A percentile compares a stretch with the other conserved stretches of the same genome.
Conservation (phyloP, 2,888 invertebrate species). For the Cantharis lateralis region DNA sequence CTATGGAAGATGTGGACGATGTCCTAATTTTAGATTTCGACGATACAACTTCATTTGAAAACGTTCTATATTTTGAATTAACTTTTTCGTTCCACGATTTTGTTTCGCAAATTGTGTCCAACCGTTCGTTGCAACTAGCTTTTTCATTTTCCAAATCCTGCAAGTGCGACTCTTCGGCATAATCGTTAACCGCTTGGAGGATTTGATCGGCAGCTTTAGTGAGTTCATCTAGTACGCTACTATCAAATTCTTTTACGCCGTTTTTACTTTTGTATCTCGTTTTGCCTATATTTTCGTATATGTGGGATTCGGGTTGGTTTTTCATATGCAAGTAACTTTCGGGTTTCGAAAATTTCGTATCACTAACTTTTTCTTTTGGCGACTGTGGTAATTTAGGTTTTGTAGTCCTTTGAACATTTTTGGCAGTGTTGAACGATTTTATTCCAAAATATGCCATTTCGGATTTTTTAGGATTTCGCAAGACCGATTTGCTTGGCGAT, state of each 20-base stretch:
- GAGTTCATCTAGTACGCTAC: conserved; percentile 60
- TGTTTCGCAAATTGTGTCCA: conserved; percentile 56
- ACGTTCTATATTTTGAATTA: conserved; percentile 34
- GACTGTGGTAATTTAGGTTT: neutral
- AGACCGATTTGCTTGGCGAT: conserved; percentile 37
- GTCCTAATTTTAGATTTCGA: conserved; percentile 44
- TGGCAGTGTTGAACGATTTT: conserved; percentile 40
- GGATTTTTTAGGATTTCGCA: conserved; percentile 52
- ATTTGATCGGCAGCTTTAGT: conserved; percentile 65
- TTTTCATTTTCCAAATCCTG: conserved; percentile 46
- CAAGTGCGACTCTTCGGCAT: conserved; percentile 57
- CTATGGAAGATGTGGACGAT: conserved; percentile 54
- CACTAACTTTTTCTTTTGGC: neutral
- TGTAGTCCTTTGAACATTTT: conserved; percentile 28
- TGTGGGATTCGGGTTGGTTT: conserved; percentile 34
- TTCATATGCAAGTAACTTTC: neutral
- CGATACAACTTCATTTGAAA: conserved; percentile 27
- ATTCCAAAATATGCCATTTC: conserved; percentile 55
- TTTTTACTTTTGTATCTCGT: conserved; percentile 37
- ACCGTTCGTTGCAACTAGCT: conserved; percentile 35
- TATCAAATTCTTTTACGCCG: conserved; percentile 46
- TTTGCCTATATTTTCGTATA: conserved; percentile 51
- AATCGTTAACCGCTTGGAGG: conserved; percentile 60
- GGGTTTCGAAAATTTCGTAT: neutral
- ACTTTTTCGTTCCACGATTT: conserved; percentile 49